These are phyloP conservation scores for Drosophila lini DNA, from an alignment of 1,140 invertebrate genomes.

Conservation along the genomic window DNA sequence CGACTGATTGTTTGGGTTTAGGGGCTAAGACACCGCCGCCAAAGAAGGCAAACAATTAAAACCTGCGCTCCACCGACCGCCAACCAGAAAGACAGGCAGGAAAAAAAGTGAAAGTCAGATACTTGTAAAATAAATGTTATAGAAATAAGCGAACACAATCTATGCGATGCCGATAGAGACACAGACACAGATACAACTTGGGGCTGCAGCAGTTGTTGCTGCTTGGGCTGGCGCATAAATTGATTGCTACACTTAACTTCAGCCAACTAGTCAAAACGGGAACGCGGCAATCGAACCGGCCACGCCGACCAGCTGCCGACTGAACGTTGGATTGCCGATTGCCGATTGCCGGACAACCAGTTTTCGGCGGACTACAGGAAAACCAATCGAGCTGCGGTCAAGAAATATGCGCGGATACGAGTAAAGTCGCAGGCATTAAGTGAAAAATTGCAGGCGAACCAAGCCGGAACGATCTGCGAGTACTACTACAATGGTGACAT, in stretches of 20 bases:
- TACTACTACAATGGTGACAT: conserved; percentile 28
- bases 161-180: conserved; percentile 50
- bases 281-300: conserved; percentile 55
- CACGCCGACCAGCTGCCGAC: conserved; percentile 52
- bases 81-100: conserved; percentile 26
- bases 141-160: conserved; percentile 51
- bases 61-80: conserved; percentile 23
- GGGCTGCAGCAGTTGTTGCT: conserved; percentile 50
- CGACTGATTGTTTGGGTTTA: conserved; percentile 18
- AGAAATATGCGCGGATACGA: conserved; percentile 65
- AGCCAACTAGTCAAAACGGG: conserved; percentile 67
- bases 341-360: conserved; percentile 57
- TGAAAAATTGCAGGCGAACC: conserved; percentile 42
- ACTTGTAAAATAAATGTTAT: conserved; percentile 60
- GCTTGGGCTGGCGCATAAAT: conserved; percentile 51
- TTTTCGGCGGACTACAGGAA: conserved; percentile 60
- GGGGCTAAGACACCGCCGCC: conserved; percentile 19
- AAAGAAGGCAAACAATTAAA: conserved; percentile 63
- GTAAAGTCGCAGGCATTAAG: conserved; percentile 35
- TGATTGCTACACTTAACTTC: conserved; percentile 78
- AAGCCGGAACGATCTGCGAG: conserved; percentile 32
- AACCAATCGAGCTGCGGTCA: conserved; percentile 43
- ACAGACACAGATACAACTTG: conserved; percentile 20
- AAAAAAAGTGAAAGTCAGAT: conserved; percentile 75
- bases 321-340: conserved; percentile 23